phyloP scores from a whole-genome alignment of 2,888 invertebrate species.

The Gerris lacustris region DNA sequence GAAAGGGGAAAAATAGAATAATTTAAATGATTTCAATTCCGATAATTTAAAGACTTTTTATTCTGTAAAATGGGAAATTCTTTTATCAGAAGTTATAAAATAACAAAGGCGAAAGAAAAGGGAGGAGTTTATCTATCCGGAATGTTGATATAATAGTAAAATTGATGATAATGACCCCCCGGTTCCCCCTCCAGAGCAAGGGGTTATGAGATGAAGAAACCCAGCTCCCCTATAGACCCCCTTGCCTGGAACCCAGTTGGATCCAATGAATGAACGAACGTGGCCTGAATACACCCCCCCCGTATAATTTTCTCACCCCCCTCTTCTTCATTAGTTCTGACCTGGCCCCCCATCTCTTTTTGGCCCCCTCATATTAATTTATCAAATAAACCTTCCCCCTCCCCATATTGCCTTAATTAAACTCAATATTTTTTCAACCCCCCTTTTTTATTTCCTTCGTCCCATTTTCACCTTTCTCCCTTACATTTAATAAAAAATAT shows the following conservation, averaged over 20 bases:
- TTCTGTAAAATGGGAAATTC: too few relatives aligned
- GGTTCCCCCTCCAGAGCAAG: not conserved
- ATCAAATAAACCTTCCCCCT: not conserved
- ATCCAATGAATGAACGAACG: not conserved
- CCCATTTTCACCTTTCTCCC: too few relatives aligned
- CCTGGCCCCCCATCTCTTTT: not conserved
- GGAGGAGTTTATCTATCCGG: not conserved
- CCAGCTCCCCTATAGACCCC: not conserved
- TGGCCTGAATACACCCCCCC: not conserved
- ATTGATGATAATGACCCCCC: not conserved
- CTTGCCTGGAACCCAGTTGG: not conserved
- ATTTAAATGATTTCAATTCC: too few relatives aligned
- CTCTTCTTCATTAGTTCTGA: not conserved
- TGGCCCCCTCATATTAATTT: not conserved
- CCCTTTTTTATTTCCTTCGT: too few relatives aligned
- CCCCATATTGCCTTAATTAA: not conserved
- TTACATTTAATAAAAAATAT: too few relatives aligned
- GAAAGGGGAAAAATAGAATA: too few relatives aligned
- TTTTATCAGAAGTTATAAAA: too few relatives aligned
- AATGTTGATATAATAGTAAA: constrained; percentile 2
- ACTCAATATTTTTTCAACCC: not conserved
- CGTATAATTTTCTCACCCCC: not conserved
- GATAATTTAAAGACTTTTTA: too few relatives aligned
- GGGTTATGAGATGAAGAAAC: not conserved
- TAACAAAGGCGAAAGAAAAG: not conserved